Evolutionary conservation across 2,888 invertebrate species (phyloP), one percentile per base, ranked within the genome.

Genomic region (Synanthedon vespiformis): DNA sequence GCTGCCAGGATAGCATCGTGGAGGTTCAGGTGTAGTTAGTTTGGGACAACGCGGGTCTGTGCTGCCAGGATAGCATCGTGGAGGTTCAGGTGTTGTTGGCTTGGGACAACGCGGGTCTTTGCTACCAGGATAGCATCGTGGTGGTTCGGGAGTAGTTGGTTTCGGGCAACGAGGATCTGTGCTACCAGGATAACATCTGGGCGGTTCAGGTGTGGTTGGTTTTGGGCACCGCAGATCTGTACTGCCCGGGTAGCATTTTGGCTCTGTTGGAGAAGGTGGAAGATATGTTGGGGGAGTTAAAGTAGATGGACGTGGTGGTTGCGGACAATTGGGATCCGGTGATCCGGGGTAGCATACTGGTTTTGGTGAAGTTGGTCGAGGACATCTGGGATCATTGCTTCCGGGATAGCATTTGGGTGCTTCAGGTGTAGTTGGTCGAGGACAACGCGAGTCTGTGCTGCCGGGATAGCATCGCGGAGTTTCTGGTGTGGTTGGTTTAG

Each of bases 81-180:
- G 56, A 48, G 22, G 57, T 52, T 52, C 54, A 3, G 58, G 59
- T 13, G 55, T 59, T 4, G 58, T 54, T 1, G 62, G 55, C 52
- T 62, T 27, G 0, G 70, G 67, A 50, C 74, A 74, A 53, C 68
- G 57, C 3, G 62, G 72, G 65, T 60, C 76, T 65, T 57, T 57
- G 12, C 58, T 62, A 4, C 62, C 62, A 44, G 61, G 59, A 11
- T 60, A 59, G n/a, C 60, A 57, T 40, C 52, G 53, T 50, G 58
- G 51, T 40, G 62, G 54, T 11, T 60, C 51, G 4, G 64, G 61
- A 5, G 68, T 62, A 0, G 70, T 60, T 34, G 70, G 67, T 40
- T 63, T 67, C 1, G 72, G 75, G 40, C 75, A 74, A 0, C 59
- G 49, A 1, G 58, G 55, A 27, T 67, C 64, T 5, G 51, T 55